phyloP scores from a whole-genome alignment of 35 echinoderm and acorn worm species.

The Lytechinus pictus region DNA sequence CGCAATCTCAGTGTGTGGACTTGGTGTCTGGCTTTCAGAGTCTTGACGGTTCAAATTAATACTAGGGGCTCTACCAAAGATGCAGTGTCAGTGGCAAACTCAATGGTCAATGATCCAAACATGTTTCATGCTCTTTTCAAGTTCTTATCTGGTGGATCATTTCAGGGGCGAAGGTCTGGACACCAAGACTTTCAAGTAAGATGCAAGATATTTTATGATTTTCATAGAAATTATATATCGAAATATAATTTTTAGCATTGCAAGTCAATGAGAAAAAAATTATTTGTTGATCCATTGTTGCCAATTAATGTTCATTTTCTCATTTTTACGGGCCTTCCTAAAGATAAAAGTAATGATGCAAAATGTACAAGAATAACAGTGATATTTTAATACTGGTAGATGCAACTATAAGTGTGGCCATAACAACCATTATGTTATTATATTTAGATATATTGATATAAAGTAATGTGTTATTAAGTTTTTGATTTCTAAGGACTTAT shows the following conservation, averaged over 20 bases:
- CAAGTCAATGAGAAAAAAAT: no score
- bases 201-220: background rate
- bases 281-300: no score
- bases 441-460: background rate
- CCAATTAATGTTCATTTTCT: no score
- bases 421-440: no score
- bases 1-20: constrained; percentile 73
- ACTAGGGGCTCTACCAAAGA: constrained; percentile 56
- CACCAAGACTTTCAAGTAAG: constrained; percentile 80
- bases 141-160: constrained; percentile 78
- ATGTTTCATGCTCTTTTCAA: constrained; percentile 75
- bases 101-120: constrained; percentile 75
- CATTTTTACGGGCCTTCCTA: no score
- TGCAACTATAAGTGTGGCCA: no score
- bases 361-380: no score
- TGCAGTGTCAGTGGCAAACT: constrained; percentile 61
- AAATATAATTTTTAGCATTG: background rate
- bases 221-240: background rate
- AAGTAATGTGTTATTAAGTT: background rate
- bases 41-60: constrained; percentile 75
- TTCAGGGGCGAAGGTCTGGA: constrained; percentile 68
- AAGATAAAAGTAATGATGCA: no score
- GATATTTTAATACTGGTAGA: no score
- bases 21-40: constrained; percentile 89
- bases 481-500: background rate